phyloP scores from a whole-genome alignment of 2,888 invertebrate species.

The Pogonocherus hispidulus region DNA sequence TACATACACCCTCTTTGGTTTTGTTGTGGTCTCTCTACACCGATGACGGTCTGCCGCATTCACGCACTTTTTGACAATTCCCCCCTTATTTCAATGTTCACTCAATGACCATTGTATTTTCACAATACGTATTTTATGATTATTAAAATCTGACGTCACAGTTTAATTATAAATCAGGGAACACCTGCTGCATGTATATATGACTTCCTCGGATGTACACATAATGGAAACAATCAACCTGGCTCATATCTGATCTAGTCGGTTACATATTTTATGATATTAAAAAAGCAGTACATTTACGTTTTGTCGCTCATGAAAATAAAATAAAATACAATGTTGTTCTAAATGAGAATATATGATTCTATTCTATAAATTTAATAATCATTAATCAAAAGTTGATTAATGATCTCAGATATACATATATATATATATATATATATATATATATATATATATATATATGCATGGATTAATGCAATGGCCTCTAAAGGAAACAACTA shows the following conservation, averaged over 20 bases:
- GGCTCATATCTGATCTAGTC: background rate
- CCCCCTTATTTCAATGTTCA: constrained; percentile 51
- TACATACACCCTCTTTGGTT: constrained; percentile 53
- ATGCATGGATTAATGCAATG: no score
- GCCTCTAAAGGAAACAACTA: no score
- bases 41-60: constrained; percentile 50
- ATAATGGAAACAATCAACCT: constrained; percentile 33
- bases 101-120: constrained; percentile 65
- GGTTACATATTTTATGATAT: background rate
- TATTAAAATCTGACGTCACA: constrained; percentile 62
- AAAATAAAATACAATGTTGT: no score
- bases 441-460: no score
- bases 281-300: background rate
- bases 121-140: constrained; percentile 65
- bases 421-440: no score
- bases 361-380: no score
- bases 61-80: constrained; percentile 37
- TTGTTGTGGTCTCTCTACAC: constrained; percentile 51
- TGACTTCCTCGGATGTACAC: constrained; percentile 34
- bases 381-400: no score
- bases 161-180: constrained; percentile 57
- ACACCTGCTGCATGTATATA: constrained; percentile 54
- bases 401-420: no score
- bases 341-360: no score
- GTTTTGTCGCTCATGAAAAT: no score